Evolutionary conservation across 2,797 vertebrate genomes (phyloP), one percentile per base, ranked within the genome.

Genomic region (Cyclura pinguis): DNA sequence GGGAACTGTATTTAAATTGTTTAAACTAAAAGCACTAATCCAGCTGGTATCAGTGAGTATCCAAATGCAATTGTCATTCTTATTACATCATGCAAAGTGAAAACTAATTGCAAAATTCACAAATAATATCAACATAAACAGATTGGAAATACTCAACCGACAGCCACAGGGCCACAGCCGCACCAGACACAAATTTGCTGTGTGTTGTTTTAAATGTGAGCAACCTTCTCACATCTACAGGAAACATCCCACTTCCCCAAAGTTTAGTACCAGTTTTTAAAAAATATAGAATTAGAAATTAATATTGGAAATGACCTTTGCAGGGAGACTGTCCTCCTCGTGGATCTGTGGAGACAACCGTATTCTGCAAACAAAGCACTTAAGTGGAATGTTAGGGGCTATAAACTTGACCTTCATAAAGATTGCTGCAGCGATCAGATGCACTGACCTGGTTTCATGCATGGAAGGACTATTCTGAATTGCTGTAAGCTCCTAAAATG

Each of bases 271-370:
- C 27, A 32, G 10, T 82, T 69, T 84, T 86, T 1, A 47, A 76
- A 74, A 55, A 13, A 20, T 64, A 77, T n/a, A 64, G 50, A 69
- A 12, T 50, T 47, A 80, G 89, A 78, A 76, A 80, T 88, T 80
- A 73, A 47, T 29, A 12, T 0, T 1, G 9, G 52, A 69, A 85
- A 50, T 27, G 14, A 78, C 80, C 4, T 50, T 88, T 38, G 32
- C 32, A 16, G 76, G 18, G 29, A 13, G 9, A 10, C 14, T 7
- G 50, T 67, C 0, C 0, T 3, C 20, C 32, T 1, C 16, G 20
- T 10, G 6, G 62, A 16, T 27, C 22, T n/a, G 7, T 81, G 18
- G 8, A 73, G 59, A 35, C 47, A 52, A 64, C 29, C 20, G 0
- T 78, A 67, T 50, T 6, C 59, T 35, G 35, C 14, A 35, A 14